Percentiles rank a stretch among this genome's conserved stretches.
Evolutionary conservation across 1,140 invertebrate species (phyloP).

Genomic region (Copidosoma floridanum): DNA sequence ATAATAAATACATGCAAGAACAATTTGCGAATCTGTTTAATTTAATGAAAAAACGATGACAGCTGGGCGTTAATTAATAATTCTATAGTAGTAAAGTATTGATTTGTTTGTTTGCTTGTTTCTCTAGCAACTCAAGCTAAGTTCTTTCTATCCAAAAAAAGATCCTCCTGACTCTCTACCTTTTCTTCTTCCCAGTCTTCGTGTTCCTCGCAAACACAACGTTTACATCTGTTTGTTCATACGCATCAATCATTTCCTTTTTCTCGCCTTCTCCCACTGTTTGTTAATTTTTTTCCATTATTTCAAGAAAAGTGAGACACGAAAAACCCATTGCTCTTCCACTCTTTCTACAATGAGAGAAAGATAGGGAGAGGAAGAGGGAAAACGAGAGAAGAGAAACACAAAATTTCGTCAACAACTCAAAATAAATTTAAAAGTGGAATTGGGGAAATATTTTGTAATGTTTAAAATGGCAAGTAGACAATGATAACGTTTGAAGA

Average conservation of each 20-base stretch:
- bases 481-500: too few relatives aligned
- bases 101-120: slow-evolving; percentile 5
- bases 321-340: slow-evolving; percentile 27
- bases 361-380: slow-evolving; percentile 8
- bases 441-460: slow-evolving; percentile 4
- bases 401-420: background rate
- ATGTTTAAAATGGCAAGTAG: background rate
- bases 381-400: slow-evolving; percentile 5
- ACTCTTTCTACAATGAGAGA: slow-evolving; percentile 30
- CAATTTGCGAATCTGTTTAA: slow-evolving; percentile 48
- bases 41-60: slow-evolving; percentile 43
- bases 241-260: slow-evolving; percentile 12
- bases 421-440: background rate
- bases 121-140: too few relatives aligned
- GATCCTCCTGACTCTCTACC: slow-evolving; percentile 4
- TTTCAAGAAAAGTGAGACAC: slow-evolving; percentile 20
- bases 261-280: slow-evolving; percentile 13
- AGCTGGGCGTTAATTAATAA: slow-evolving; percentile 39
- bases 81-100: slow-evolving; percentile 10
- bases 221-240: slow-evolving; percentile 3
- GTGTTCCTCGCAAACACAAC: slow-evolving; percentile 29
- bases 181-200: slow-evolving; percentile 31
- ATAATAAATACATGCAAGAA: slow-evolving; percentile 44
- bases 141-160: slow-evolving; percentile 2
- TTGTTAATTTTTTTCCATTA: background rate